A percentile compares a stretch with the other conserved stretches of the same genome.
phyloP scores from a whole-genome alignment of 2,113 vertebrate species.

The Osmerus mordax region DNA sequence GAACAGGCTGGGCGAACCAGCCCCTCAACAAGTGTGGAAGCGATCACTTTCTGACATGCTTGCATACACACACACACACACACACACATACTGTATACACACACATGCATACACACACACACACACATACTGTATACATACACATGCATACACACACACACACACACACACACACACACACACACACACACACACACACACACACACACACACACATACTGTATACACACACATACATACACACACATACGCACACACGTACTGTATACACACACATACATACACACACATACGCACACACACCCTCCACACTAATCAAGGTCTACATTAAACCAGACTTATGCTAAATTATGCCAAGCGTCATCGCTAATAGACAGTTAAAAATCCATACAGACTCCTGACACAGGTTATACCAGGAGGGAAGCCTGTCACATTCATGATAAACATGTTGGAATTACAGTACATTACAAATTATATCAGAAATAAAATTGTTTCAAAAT shows the following conservation, averaged over 20 bases:
- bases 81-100: conserved; percentile 3
- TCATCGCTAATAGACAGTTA: too few species aligned
- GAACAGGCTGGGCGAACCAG: conserved; percentile 8
- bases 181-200: neutral
- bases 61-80: conserved; percentile 18
- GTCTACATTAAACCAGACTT: too few species aligned
- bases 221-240: neutral
- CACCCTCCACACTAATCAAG: too few species aligned
- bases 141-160: too few species aligned
- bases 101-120: neutral
- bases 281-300: conserved; percentile 9
- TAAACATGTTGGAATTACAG: too few species aligned
- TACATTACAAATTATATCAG: too few species aligned
- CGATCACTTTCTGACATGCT: conserved; percentile 10
- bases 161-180: neutral
- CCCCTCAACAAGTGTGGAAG: neutral
- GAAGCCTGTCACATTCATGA: too few species aligned
- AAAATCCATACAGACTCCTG: too few species aligned
- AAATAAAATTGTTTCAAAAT: too few species aligned
- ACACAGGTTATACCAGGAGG: too few species aligned
- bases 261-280: neutral
- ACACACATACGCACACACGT: neutral
- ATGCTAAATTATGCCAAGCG: too few species aligned
- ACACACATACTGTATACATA: neutral
- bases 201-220: neutral